These are phyloP conservation scores for Ornithoptera priamus DNA, from an alignment of 2,888 invertebrate species.

Conservation along the genomic window DNA sequence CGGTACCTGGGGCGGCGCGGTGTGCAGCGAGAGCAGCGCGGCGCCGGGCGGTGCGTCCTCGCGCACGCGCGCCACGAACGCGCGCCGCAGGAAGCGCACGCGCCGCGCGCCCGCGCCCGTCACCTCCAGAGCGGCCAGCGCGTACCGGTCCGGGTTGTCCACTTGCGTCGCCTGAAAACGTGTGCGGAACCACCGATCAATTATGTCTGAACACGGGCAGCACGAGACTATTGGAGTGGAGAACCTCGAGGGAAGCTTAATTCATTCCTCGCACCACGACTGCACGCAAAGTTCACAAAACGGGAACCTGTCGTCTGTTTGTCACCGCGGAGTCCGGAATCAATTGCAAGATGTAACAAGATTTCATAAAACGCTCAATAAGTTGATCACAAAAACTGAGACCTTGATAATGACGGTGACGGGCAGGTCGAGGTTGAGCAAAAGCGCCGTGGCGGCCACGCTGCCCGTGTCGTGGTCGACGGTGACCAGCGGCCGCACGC, in stretches of 20 bases:
- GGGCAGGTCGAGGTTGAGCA: slow-evolving; percentile 82
- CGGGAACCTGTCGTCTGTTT: too few relatives aligned
- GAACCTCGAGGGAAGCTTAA: too few relatives aligned
- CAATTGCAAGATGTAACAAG: too few relatives aligned
- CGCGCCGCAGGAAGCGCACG: slow-evolving; percentile 85
- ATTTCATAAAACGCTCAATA: too few relatives aligned
- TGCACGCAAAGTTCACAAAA: too few relatives aligned
- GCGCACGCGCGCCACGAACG: slow-evolving; percentile 85
- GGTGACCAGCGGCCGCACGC: slow-evolving; percentile 77
- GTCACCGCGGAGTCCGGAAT: too few relatives aligned
- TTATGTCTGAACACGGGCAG: too few relatives aligned
- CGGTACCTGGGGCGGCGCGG: slow-evolving; percentile 75
- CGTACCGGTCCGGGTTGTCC: slow-evolving; percentile 93
- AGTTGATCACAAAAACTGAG: not conserved
- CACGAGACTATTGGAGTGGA: too few relatives aligned
- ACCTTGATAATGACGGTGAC: slow-evolving; percentile 90
- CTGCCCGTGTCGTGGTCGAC: slow-evolving; percentile 84
- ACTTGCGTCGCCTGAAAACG: slow-evolving; percentile 84
- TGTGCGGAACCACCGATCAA: too few relatives aligned
- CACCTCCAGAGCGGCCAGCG: slow-evolving; percentile 90
- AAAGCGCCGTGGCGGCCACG: slow-evolving; percentile 78
- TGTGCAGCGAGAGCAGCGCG: slow-evolving; percentile 85
- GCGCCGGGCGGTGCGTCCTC: slow-evolving; percentile 89
- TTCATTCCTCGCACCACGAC: too few relatives aligned
- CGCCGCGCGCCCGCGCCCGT: slow-evolving; percentile 56